Percentiles rank a stretch among this genome's conserved stretches.
Evolutionary conservation across 2,888 invertebrate species (phyloP).

Genomic region (Scaptomyza cyrtandrae): DNA sequence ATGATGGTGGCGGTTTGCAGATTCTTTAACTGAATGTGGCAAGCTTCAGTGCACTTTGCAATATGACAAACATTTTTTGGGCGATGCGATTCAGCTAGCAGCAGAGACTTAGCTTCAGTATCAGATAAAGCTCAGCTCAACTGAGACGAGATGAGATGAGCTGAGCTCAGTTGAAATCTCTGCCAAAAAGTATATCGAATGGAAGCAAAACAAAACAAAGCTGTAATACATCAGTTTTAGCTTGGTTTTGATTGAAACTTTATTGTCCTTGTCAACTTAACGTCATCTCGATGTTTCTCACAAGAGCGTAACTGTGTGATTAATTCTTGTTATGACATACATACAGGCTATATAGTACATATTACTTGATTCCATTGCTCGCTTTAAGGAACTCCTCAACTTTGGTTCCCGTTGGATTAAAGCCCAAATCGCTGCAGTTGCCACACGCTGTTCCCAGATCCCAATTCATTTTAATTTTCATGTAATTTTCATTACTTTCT

Average conservation of each 20-base stretch:
- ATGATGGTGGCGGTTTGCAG: constrained; percentile 6
- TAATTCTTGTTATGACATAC: neutral
- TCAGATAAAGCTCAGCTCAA: constrained; percentile 21
- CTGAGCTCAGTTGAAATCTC: constrained; percentile 11
- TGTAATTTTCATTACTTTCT: constrained; percentile 14
- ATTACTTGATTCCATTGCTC: neutral
- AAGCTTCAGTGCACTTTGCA: constrained; percentile 68
- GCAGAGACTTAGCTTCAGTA: constrained; percentile 10
- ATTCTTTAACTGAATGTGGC: constrained; percentile 55
- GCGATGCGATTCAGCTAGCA: constrained; percentile 20
- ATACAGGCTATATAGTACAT: neutral
- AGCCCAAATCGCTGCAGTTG: constrained; percentile 17
- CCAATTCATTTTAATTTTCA: constrained; percentile 53
- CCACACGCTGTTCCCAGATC: constrained; percentile 2
- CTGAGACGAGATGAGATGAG: constrained; percentile 21
- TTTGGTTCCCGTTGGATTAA: constrained; percentile 14
- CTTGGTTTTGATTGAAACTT: neutral
- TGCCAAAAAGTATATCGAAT: neutral
- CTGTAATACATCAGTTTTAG: neutral
- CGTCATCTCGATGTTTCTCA: neutral
- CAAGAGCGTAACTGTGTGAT: neutral
- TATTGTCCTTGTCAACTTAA: neutral
- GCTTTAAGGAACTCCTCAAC: constrained; percentile 11
- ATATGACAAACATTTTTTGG: constrained; percentile 61
- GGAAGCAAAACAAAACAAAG: too few species aligned